These are phyloP conservation scores for Chirona hameri DNA, from an alignment of 2,888 invertebrate genomes.

Conservation along the genomic window DNA sequence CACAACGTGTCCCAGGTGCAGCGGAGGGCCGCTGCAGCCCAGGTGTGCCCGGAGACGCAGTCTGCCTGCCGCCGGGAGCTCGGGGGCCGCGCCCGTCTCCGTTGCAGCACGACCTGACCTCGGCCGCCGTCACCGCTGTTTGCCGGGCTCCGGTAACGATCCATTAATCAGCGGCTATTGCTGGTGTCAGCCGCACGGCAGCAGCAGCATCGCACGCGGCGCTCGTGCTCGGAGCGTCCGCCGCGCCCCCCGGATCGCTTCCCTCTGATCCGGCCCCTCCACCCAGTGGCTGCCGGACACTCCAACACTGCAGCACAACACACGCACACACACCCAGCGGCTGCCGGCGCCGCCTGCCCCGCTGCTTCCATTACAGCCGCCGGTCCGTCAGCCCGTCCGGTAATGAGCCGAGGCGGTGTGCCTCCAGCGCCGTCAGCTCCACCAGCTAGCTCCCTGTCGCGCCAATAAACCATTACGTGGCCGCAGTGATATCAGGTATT, in stretches of 20 bases:
- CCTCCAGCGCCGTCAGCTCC: not conserved
- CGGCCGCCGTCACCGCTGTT: too few species aligned
- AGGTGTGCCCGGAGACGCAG: not conserved
- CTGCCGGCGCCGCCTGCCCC: too few species aligned
- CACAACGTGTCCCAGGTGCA: not conserved
- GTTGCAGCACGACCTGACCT: too few species aligned
- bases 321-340: too few species aligned
- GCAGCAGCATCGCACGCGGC: not conserved
- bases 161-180: conserved; percentile 5
- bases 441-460: not conserved
- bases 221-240: not conserved
- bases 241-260: not conserved
- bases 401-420: not conserved
- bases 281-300: too few species aligned
- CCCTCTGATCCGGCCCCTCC: not conserved
- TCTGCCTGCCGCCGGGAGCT: too few species aligned
- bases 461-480: conserved; percentile 23
- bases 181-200: not conserved
- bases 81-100: too few species aligned
- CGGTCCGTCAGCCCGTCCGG: not conserved
- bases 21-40: not conserved
- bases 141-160: not conserved
- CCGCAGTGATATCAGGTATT: not conserved
- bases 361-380: not conserved
- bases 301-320: too few species aligned